Conservation (phyloP, 2,797 vertebrate species). For the Benthosema pterotum region DNA sequence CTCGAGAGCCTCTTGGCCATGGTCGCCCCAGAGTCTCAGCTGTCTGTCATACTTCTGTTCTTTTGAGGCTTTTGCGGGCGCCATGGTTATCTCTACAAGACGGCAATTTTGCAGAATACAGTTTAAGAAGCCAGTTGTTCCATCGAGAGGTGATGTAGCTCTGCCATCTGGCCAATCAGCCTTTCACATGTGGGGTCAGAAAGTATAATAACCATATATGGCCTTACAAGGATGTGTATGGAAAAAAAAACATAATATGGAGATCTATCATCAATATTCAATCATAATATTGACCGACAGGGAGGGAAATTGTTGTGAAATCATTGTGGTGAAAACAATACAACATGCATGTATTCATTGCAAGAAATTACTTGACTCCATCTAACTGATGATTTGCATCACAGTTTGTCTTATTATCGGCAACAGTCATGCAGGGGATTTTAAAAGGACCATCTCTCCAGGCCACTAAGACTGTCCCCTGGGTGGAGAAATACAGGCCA, state of each 20-base stretch:
- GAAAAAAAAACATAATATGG: too few species aligned
- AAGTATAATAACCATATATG: slow-evolving; percentile 1
- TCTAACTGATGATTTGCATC: too few species aligned
- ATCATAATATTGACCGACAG: too few species aligned
- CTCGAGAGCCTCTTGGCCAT: slow-evolving; percentile 94
- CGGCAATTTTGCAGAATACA: not conserved
- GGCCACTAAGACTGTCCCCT: slow-evolving; percentile 84
- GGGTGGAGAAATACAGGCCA: slow-evolving; percentile 98
- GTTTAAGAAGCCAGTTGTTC: not conserved
- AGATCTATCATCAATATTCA: too few species aligned
- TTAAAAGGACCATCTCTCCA: slow-evolving; percentile 85
- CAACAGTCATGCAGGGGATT: slow-evolving; percentile 89
- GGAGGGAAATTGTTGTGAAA: too few species aligned
- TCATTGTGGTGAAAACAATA: too few species aligned
- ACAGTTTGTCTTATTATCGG: not conserved
- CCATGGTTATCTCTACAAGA: slow-evolving; percentile 65
- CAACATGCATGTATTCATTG: too few species aligned
- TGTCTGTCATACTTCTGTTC: slow-evolving; percentile 94
- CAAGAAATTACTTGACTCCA: too few species aligned
- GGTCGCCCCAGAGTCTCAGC: slow-evolving; percentile 95
- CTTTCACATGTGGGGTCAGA: too few species aligned
- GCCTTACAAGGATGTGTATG: too few species aligned
- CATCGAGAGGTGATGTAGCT: too few species aligned
- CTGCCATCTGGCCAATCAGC: not conserved
- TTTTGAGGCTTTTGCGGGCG: slow-evolving; percentile 79